Evolutionary conservation across 2,888 invertebrate genomes (phyloP).

Genomic region (Arctia plantaginis): DNA sequence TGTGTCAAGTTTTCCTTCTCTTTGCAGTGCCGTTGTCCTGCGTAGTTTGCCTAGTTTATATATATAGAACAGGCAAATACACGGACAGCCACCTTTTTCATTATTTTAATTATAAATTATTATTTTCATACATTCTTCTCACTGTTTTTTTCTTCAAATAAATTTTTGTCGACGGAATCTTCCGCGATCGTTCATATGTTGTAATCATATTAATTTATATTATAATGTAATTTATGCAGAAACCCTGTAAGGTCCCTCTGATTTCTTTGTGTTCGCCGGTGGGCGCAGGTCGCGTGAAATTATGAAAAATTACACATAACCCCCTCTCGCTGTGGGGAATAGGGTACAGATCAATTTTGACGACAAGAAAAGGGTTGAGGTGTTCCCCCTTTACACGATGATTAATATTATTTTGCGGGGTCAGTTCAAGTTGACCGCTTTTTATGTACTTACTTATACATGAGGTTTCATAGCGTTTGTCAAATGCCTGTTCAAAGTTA

Average conservation of each 20-base stretch:
- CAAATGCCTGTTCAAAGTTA: not conserved
- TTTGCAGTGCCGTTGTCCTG: no score
- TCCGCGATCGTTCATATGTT: conserved; percentile 60
- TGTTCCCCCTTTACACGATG: conserved; percentile 14
- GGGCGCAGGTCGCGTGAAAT: conserved; percentile 65
- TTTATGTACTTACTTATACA: conserved; percentile 1
- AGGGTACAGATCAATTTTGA: conserved; percentile 36
- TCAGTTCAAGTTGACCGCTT: conserved; percentile 12
- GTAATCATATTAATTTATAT: conserved; percentile 82
- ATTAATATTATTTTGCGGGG: conserved; percentile 17
- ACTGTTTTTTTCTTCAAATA: no score
- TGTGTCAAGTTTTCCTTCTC: no score
- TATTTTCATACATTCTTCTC: no score
- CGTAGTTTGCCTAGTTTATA: no score
- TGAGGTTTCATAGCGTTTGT: not conserved
- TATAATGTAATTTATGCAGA: conserved; percentile 83
- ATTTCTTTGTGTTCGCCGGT: conserved; percentile 50
- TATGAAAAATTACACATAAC: conserved; percentile 67
- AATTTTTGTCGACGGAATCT: conserved; percentile 27
- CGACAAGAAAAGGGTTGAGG: conserved; percentile 19
- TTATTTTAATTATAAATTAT: no score
- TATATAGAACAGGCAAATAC: no score
- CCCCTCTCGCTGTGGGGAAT: conserved; percentile 22
- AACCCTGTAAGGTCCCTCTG: conserved; percentile 59
- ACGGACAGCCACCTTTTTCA: no score